These are phyloP conservation scores for Otolemur crassicaudatus DNA, from an alignment of 2,797 vertebrate genomes.

Conservation along the genomic window DNA sequence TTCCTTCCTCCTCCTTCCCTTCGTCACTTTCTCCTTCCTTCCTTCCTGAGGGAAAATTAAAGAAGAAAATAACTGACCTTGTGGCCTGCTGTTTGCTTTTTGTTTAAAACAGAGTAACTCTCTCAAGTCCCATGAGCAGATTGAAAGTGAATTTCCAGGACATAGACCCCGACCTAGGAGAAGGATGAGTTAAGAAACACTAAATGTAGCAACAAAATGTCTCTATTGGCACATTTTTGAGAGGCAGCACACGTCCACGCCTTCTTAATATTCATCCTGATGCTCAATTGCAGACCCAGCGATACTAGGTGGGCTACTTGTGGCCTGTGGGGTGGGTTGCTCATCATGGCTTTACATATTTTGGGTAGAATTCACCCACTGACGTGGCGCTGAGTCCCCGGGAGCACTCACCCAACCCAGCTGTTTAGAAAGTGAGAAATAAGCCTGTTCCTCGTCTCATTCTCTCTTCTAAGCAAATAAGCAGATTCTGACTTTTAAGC, in stretches of 20 bases:
- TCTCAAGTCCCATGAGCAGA: neutral
- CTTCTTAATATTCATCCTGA: neutral
- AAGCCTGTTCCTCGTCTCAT: neutral
- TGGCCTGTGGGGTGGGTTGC: neutral
- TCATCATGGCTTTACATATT: neutral
- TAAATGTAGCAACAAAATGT: neutral
- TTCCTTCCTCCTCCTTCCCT: neutral
- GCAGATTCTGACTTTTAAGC: neutral
- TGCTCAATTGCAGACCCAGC: neutral
- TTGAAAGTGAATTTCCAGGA: neutral
- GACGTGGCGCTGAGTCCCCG: conserved; percentile 24
- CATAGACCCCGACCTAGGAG: neutral
- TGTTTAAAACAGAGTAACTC: conserved; percentile 24
- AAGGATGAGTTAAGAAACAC: neutral
- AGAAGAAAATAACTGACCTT: conserved; percentile 6
- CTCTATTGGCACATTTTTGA: neutral
- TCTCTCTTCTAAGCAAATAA: neutral
- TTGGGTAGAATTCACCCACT: conserved; percentile 29
- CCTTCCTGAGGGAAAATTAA: neutral
- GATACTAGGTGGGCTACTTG: neutral
- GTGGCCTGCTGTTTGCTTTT: neutral
- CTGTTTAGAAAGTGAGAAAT: conserved; percentile 37
- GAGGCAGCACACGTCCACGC: neutral
- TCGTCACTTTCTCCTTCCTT: neutral
- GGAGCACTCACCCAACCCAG: conserved; percentile 4